Conservation (phyloP, 2,888 invertebrate genomes). For the Cryptus viduatorius region DNA sequence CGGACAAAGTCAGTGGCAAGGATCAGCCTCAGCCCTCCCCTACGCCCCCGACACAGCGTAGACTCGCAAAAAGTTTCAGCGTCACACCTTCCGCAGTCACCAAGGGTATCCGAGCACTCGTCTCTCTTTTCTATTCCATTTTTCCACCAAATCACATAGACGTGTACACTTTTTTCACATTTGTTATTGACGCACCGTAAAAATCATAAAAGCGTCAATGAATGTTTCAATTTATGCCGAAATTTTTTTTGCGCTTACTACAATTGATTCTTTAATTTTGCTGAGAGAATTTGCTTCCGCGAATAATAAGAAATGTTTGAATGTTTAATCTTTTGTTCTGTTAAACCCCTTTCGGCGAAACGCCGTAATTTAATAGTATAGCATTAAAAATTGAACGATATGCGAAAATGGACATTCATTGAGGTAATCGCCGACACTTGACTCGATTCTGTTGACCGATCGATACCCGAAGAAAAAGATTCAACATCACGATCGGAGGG, state of each 20-base stretch:
- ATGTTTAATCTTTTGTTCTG: no score
- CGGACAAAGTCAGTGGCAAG: conserved; percentile 80
- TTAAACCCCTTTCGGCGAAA: no score
- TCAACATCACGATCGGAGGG: neutral
- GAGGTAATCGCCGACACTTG: neutral
- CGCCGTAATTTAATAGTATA: no score
- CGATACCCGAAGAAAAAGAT: neutral
- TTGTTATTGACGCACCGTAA: neutral
- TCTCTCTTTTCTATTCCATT: conserved; percentile 28
- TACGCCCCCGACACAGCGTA: conserved; percentile 94
- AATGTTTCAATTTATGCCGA: neutral
- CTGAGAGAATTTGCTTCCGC: neutral
- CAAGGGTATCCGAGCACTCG: conserved; percentile 86
- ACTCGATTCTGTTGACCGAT: neutral
- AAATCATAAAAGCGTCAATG: conserved; percentile 4
- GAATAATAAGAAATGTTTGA: no score
- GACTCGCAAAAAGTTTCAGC: conserved; percentile 96
- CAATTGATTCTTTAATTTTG: neutral
- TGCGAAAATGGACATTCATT: neutral
- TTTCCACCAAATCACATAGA: neutral
- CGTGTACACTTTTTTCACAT: neutral
- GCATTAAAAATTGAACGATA: neutral
- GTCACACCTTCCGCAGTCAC: conserved; percentile 91
- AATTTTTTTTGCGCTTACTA: neutral
- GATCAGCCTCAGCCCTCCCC: conserved; percentile 88